Evolutionary conservation across 53 echinoderm and acorn worm species (phyloP).

Genomic region (Paelopatides confundens): DNA sequence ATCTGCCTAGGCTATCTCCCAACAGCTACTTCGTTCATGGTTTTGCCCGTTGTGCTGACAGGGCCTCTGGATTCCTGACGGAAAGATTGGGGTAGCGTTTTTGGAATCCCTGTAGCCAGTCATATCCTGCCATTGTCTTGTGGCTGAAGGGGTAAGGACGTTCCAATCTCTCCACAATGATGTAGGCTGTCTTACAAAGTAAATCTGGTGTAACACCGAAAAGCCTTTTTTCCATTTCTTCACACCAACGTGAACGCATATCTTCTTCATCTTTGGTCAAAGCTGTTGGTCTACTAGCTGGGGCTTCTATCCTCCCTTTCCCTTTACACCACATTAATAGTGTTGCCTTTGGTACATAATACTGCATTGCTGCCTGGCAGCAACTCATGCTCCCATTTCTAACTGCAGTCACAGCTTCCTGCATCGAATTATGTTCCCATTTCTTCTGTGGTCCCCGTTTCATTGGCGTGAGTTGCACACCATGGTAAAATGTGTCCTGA

Average conservation of each 20-base stretch:
- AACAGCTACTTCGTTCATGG: conserved; percentile 55
- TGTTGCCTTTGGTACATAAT: conserved; percentile 51
- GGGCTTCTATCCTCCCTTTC: conserved; percentile 23
- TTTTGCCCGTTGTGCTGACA: conserved; percentile 57
- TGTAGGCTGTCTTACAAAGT: conserved; percentile 45
- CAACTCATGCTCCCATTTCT: too few relatives aligned
- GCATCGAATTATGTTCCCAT: too few relatives aligned
- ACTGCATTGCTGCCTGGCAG: conserved; percentile 51
- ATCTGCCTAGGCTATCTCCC: neutral
- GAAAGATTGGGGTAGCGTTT: conserved; percentile 54
- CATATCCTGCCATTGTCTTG: conserved; percentile 58
- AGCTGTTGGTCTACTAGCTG: conserved; percentile 51
- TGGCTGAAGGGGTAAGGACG: conserved; percentile 52
- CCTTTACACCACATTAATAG: conserved; percentile 55
- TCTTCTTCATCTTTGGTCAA: conserved; percentile 58
- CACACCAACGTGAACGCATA: conserved; percentile 47
- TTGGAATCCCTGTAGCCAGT: conserved; percentile 51
- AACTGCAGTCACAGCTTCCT: too few relatives aligned
- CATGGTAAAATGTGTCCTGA: too few relatives aligned
- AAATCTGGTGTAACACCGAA: conserved; percentile 58
- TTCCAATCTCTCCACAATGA: conserved; percentile 46
- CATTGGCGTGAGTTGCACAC: too few relatives aligned
- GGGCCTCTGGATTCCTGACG: conserved; percentile 62
- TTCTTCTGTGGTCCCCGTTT: too few relatives aligned
- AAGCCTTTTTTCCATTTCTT: conserved; percentile 52